These are phyloP conservation scores for Dreissena polymorpha DNA, from an alignment of 1,140 invertebrate genomes.

Conservation along the genomic window DNA sequence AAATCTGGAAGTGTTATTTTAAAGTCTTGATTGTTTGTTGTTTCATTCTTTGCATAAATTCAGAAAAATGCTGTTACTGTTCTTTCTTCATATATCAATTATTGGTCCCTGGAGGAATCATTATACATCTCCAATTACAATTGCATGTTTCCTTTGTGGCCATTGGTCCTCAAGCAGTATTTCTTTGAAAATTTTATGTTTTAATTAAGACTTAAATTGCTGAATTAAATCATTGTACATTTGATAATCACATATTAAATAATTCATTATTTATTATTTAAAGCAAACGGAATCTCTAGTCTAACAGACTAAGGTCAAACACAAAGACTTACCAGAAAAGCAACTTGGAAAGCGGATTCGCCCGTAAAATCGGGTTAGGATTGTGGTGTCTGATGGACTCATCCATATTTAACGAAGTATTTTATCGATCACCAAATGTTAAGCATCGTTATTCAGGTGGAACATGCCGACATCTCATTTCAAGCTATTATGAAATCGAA, in stretches of 20 bases:
- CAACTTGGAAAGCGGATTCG: conserved; percentile 70
- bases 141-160: too few relatives aligned
- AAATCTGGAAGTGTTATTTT: too few relatives aligned
- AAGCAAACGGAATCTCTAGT: neutral
- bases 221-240: neutral
- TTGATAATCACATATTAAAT: neutral
- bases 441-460: neutral
- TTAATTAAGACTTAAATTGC: neutral
- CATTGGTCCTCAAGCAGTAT: neutral
- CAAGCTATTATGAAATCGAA: neutral
- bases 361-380: conserved; percentile 68
- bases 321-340: conserved; percentile 74
- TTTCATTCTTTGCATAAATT: too few relatives aligned
- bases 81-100: too few relatives aligned
- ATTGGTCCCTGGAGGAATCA: too few relatives aligned
- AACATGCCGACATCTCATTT: neutral
- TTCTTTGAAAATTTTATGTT: neutral
- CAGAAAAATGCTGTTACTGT: too few relatives aligned
- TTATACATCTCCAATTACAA: too few relatives aligned
- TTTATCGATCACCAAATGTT: neutral
- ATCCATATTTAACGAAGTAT: conserved; percentile 63
- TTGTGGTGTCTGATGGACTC: conserved; percentile 73
- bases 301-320: neutral
- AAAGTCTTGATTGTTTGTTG: too few relatives aligned
- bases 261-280: neutral